A percentile compares a stretch with the other conserved stretches of the same genome.
phyloP scores from a whole-genome alignment of 2,113 vertebrate species.

The Peromyscus polionotus region DNA sequence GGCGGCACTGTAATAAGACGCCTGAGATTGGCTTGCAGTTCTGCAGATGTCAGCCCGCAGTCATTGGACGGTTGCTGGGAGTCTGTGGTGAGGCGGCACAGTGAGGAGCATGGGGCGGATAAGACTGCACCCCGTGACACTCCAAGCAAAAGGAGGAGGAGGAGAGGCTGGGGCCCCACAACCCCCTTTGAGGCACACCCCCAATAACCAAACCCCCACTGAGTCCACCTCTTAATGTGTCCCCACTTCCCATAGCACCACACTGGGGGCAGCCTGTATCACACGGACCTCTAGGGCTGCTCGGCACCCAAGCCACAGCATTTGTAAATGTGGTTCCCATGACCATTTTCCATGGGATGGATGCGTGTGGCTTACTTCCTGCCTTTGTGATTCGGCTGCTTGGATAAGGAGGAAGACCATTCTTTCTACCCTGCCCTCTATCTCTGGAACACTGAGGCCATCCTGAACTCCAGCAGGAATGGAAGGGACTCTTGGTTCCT shows the following conservation, averaged over 20 bases:
- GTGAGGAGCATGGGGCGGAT: accelerated
- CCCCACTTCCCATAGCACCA: too few relatives aligned
- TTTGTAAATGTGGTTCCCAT: not conserved
- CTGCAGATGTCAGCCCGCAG: not conserved
- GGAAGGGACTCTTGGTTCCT: not conserved
- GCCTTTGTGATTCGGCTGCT: not conserved
- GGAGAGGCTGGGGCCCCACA: not conserved
- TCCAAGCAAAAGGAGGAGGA: not conserved
- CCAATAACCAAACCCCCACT: not conserved
- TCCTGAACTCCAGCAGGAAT: not conserved
- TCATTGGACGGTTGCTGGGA: not conserved
- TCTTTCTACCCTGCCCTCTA: not conserved
- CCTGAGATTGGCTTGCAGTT: not conserved
- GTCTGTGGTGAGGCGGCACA: not conserved
- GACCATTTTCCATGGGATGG: not conserved
- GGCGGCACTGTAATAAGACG: not conserved
- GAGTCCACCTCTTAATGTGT: not conserved
- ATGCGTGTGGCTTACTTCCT: not conserved
- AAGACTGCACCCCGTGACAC: not conserved
- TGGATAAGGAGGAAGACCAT: not conserved
- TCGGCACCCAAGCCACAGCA: not conserved
- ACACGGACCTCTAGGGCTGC: not conserved
- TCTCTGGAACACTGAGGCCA: not conserved
- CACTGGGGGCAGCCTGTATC: too few relatives aligned
- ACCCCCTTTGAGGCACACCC: not conserved